Evolutionary conservation across 2,888 invertebrate species (phyloP).

Genomic region (Campoplex capitator): DNA sequence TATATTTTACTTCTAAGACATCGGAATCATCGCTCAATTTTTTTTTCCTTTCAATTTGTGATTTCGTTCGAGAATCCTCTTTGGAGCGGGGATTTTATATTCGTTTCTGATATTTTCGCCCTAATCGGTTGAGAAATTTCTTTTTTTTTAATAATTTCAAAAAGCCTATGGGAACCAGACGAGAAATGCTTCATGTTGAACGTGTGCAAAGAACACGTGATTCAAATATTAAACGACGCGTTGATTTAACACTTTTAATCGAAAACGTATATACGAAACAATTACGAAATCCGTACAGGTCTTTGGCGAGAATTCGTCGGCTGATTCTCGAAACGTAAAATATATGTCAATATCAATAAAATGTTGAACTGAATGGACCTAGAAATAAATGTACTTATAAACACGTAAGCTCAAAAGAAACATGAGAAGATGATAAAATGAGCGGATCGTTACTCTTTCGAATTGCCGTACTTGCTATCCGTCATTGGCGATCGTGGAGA

Average conservation of each 20-base stretch:
- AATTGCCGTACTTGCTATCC: conserved; percentile 60
- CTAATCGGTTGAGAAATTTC: no score
- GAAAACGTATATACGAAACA: neutral
- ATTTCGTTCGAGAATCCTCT: no score
- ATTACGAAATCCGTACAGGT: neutral
- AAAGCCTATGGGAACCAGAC: no score
- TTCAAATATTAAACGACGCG: neutral
- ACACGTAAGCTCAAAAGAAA: conserved; percentile 5
- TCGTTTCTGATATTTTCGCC: no score
- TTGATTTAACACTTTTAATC: neutral
- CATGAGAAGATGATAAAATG: conserved; percentile 59
- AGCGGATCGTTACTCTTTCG: conserved; percentile 62
- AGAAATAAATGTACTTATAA: conserved; percentile 43
- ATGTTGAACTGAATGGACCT: conserved; percentile 9
- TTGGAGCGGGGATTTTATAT: no score
- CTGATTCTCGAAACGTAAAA: conserved; percentile 10
- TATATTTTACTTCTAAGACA: no score
- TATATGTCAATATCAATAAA: conserved; percentile 14
- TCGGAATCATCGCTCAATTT: no score
- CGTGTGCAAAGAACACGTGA: no score
- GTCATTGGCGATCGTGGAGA: conserved; percentile 64
- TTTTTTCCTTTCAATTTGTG: no score
- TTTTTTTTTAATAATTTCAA: no score
- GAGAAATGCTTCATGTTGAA: no score
- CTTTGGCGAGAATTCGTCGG: neutral